phyloP scores from a whole-genome alignment of 2,113 vertebrate genomes.

The Riparia riparia region DNA sequence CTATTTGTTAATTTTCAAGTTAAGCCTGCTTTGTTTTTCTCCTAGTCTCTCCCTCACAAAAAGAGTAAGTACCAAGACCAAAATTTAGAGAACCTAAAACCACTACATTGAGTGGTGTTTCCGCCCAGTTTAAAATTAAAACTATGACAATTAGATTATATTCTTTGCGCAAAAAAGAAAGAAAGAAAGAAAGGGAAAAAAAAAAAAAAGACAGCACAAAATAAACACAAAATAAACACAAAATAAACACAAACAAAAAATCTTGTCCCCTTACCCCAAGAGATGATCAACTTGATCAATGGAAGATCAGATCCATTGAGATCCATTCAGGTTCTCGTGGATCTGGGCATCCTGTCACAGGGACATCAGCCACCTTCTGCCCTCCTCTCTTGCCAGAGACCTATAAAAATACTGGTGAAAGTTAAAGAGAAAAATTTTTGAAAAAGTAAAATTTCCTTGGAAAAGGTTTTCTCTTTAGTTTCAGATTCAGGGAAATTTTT shows the following conservation, averaged over 20 bases:
- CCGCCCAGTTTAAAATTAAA: too few relatives aligned
- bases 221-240: not conserved
- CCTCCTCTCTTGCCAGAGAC: not conserved
- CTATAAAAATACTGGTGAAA: not conserved
- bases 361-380: not conserved
- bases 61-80: too few relatives aligned
- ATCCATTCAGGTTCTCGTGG: not conserved
- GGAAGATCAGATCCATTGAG: not conserved
- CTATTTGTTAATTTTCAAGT: too few relatives aligned
- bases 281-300: not conserved
- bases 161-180: not conserved
- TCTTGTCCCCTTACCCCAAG: not conserved
- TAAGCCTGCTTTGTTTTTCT: too few relatives aligned
- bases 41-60: too few relatives aligned
- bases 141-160: not conserved
- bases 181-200: not conserved
- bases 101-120: too few relatives aligned
- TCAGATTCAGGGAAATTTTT: not conserved
- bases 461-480: not conserved
- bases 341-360: not conserved
- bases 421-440: not conserved
- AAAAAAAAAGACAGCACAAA: not conserved
- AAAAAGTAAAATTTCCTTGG: not conserved
- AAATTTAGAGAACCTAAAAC: too few relatives aligned
- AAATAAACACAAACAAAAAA: not conserved